Percentiles rank a stretch among this genome's conserved stretches.
phyloP scores from a whole-genome alignment of 1,140 invertebrate genomes.

The Drosophila truncata region DNA sequence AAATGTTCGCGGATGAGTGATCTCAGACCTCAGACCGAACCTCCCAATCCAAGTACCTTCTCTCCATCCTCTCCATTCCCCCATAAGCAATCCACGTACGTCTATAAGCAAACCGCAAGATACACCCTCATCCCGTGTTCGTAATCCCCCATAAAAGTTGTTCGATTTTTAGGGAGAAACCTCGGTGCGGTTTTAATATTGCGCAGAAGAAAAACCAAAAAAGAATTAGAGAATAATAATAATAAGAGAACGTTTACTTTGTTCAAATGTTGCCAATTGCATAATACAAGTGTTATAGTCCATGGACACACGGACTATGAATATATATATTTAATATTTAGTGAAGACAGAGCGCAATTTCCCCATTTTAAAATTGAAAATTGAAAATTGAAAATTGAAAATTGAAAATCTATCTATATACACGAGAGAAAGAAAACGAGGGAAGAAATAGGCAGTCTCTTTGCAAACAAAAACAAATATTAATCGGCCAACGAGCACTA shows the following conservation, averaged over 20 bases:
- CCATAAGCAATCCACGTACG: not conserved
- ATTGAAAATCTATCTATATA: slow-evolving; percentile 22
- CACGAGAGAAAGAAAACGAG: slow-evolving; percentile 5
- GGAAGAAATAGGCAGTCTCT: slow-evolving; percentile 12
- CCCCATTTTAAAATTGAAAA: slow-evolving; percentile 11
- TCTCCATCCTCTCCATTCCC: not conserved
- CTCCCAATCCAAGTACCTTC: not conserved
- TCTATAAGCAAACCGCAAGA: slow-evolving; percentile 21
- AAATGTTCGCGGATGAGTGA: slow-evolving; percentile 21
- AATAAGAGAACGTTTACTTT: slow-evolving; percentile 26
- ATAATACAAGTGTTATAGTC: slow-evolving; percentile 41
- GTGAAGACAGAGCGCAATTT: slow-evolving; percentile 6
- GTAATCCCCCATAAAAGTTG: slow-evolving; percentile 22
- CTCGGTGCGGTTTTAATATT: slow-evolving; percentile 37
- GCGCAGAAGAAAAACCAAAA: not conserved
- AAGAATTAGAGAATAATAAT: not conserved
- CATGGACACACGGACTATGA: slow-evolving; percentile 25
- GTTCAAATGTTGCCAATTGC: slow-evolving; percentile 47
- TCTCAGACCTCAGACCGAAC: not conserved
- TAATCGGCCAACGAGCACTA: slow-evolving; percentile 23
- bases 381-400: slow-evolving; percentile 12
- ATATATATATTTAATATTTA: slow-evolving; percentile 28
- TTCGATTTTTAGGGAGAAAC: slow-evolving; percentile 27
- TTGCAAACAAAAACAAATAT: slow-evolving; percentile 22
- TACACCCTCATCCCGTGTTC: slow-evolving; percentile 23